Percentiles rank a stretch among this genome's conserved stretches.
These are phyloP conservation scores for Plagiodera versicolora DNA, from an alignment of 2,888 invertebrate genomes.

Conservation along the genomic window DNA sequence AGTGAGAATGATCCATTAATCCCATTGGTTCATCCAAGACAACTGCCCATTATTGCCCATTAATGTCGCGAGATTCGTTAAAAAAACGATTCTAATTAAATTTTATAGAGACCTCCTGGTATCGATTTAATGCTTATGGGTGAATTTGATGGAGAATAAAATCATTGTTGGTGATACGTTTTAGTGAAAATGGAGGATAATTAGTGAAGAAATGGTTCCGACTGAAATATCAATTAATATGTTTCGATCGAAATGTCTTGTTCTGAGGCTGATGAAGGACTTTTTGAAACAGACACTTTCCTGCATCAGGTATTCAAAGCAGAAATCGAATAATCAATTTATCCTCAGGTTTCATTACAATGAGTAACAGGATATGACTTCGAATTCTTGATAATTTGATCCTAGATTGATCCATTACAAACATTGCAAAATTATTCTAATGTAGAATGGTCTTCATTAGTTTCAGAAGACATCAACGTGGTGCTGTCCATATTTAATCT, in stretches of 20 bases:
- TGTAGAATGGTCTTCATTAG: neutral
- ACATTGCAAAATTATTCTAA: too few relatives aligned
- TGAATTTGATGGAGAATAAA: neutral
- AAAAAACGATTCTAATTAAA: neutral
- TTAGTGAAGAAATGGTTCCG: neutral
- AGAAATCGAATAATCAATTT: too few relatives aligned
- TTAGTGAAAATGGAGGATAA: neutral
- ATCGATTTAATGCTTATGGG: neutral
- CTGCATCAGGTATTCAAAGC: too few relatives aligned
- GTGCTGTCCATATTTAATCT: neutral
- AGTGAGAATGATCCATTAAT: constrained; percentile 26
- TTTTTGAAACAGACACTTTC: too few relatives aligned
- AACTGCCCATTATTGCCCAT: constrained; percentile 7
- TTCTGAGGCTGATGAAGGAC: too few relatives aligned
- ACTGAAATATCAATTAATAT: neutral
- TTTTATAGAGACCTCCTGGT: neutral
- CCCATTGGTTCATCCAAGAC: constrained; percentile 30
- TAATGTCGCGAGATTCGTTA: neutral
- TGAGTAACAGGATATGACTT: too few relatives aligned
- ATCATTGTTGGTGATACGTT: too few relatives aligned
- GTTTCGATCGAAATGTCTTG: neutral
- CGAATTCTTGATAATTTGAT: too few relatives aligned
- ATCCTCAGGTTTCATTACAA: too few relatives aligned
- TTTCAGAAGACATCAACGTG: neutral
- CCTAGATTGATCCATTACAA: too few relatives aligned